A percentile compares a stretch with the other conserved stretches of the same genome.
Evolutionary conservation across 2,113 vertebrate genomes (phyloP).

Genomic region (Sorex araneus): DNA sequence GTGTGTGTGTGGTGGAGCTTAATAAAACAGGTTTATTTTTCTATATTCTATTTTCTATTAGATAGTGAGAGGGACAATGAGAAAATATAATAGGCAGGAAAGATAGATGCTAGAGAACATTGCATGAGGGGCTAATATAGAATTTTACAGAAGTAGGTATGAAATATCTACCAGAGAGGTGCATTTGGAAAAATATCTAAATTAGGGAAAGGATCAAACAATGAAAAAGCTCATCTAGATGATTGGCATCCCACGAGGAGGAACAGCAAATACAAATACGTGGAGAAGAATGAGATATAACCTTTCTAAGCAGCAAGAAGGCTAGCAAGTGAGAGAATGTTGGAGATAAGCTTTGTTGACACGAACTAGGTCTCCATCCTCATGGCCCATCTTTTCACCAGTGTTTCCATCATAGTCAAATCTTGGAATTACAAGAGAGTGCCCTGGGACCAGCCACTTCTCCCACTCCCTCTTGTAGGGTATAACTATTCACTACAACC

Average conservation of each 20-base stretch:
- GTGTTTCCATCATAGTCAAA: background rate
- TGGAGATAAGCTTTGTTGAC: background rate
- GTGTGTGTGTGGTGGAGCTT: background rate
- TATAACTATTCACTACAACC: background rate
- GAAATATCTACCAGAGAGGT: background rate
- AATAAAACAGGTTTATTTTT: constrained; percentile 10
- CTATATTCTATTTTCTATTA: background rate
- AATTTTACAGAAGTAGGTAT: background rate
- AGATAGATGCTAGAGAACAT: background rate
- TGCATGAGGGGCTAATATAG: background rate
- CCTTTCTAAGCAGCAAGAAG: background rate
- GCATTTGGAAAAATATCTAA: background rate
- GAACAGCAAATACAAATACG: background rate
- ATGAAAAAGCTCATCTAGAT: background rate
- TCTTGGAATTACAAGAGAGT: background rate
- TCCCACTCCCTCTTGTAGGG: background rate
- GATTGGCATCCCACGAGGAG: background rate
- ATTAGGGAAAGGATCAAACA: background rate
- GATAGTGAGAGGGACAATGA: background rate
- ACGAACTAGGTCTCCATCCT: background rate
- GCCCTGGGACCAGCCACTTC: background rate
- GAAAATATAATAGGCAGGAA: background rate
- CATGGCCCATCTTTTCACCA: background rate
- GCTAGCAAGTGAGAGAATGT: background rate
- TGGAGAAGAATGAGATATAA: background rate